Base-by-base conservation (phyloP, 2,888 invertebrate species). In the Drosophila bunnanda region DNA sequence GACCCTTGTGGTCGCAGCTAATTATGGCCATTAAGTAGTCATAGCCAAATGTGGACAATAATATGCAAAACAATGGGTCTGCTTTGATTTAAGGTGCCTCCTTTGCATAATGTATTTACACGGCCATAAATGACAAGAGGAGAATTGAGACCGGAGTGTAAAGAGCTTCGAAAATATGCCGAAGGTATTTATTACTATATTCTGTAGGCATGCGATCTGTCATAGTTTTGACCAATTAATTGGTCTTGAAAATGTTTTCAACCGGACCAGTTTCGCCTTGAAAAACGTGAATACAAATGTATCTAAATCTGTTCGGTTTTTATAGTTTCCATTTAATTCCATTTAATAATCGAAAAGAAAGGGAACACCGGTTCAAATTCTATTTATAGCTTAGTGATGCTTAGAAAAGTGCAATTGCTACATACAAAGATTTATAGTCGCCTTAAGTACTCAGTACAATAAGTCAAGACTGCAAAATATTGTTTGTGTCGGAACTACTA, bases 11-110 rank as follows among this genome's bases (percentile, higher is more conserved):
- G 69, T 53, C 28, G 57, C 20, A 38, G 57, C 69, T 78, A 82
- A 88, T 85, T 88, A 83, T 85, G 85, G 80, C 82, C 74, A 82
- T 83, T 80, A 82, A 66, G 70, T 54, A 28, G 57, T 38, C 75
- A 56, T 50, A 69, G 69, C 46, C 56, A 32, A 48, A 66, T 44
- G 44, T 48, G 36, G 22, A 55, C 46, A 69, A 65, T 39, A 44
- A 34, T 80, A 78, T 76, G 72, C 74, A 69, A 78, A 78, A 87
- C 84, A 81, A 84, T 84, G 61, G 48, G 5, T 13, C 38, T 58
- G 50, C 69, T 69, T 66, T 77, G 77, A 77, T 81, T 65, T 71
- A 56, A 73, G 52, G 60, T 43, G 43, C 10, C 34, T 30, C 4
- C 48, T 58, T 43, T 53, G 25, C 57, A 57, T 72, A 72, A 72